Conservation (phyloP, 2,797 vertebrate genomes). For the Girardinus metallicus region DNA sequence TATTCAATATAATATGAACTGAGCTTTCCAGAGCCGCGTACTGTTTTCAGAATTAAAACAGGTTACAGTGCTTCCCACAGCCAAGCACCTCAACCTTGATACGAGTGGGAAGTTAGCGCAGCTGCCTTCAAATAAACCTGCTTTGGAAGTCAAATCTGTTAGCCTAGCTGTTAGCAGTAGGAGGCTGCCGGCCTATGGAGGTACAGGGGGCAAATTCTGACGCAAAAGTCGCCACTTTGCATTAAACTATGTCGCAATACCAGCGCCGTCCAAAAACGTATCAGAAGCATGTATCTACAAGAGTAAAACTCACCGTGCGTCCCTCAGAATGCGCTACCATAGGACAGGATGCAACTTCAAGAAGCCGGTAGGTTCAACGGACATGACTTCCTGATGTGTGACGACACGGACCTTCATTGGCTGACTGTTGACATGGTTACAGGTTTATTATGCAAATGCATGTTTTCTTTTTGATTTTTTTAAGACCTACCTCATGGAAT, state of each 20-base stretch:
- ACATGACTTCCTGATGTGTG: constrained; percentile 63
- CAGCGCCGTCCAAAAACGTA: rapidly evolving
- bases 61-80: too few relatives aligned
- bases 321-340: constrained; percentile 54
- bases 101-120: constrained; percentile 18
- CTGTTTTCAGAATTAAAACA: neutral
- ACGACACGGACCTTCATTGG: constrained; percentile 36
- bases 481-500: neutral
- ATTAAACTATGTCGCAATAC: rapidly evolving
- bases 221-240: neutral
- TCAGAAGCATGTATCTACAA: rapidly evolving
- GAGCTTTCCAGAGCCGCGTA: too few relatives aligned
- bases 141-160: constrained; percentile 48
- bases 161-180: constrained; percentile 60
- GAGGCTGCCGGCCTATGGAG: constrained; percentile 37
- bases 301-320: constrained; percentile 57
- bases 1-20: neutral
- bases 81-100: constrained; percentile 53
- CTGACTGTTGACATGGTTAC: constrained; percentile 20
- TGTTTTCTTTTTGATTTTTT: neutral
- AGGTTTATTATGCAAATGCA: neutral
- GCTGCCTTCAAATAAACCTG: constrained; percentile 16
- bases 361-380: constrained; percentile 63
- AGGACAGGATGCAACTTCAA: constrained; percentile 47
- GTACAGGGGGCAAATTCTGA: neutral